Evolutionary conservation across 2,888 invertebrate genomes (phyloP), one percentile per base, ranked within the genome.

Genomic region (Polyploca ridens): DNA sequence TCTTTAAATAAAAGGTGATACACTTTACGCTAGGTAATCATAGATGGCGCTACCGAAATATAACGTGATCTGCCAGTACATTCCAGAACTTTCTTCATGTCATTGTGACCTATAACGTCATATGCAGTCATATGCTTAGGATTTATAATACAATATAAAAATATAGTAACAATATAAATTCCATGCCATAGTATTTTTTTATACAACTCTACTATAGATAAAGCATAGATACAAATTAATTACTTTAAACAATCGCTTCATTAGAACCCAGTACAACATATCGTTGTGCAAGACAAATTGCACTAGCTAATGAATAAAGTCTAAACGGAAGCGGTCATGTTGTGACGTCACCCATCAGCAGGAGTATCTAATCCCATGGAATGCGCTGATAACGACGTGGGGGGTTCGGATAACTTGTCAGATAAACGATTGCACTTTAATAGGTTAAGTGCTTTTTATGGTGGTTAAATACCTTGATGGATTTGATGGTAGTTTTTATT

Each of bases 301-400:
- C 35, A 33, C n/a, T 35, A 58, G 19, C 3, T 33, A 35, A 35
- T 59, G 10, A 35, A 7, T 33, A n/a, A 58, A 35, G 8, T 35
- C 16, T 60, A 13, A 16, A 35, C 35, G 49, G 33, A 54, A 57
- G 44, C 62, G 35, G 64, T 62, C 62, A 62, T 64, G 11, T 65
- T 65, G 63, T 63, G 65, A 65, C 61, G 57, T 63, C 63, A 63
- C 46, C 19, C 41, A 61, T 63, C 38, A 60, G 63, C 62, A 62
- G 62, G 41, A 19, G 68, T 65, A 75, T 68, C 70, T 78, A 71
- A 77, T 77, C 72, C 69, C 44, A 35, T 44, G 74, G 78, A 77
- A 78, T 77, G 78, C 71, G 65, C 63, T 73, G 75, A 78, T 78
- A 77, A 72, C 69, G 67, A 65, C 69, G 62, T 71, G 78, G 78